A percentile compares a stretch with the other conserved stretches of the same genome.
Evolutionary conservation across 1,140 invertebrate genomes (phyloP).

Genomic region (Wasmannia auropunctata): DNA sequence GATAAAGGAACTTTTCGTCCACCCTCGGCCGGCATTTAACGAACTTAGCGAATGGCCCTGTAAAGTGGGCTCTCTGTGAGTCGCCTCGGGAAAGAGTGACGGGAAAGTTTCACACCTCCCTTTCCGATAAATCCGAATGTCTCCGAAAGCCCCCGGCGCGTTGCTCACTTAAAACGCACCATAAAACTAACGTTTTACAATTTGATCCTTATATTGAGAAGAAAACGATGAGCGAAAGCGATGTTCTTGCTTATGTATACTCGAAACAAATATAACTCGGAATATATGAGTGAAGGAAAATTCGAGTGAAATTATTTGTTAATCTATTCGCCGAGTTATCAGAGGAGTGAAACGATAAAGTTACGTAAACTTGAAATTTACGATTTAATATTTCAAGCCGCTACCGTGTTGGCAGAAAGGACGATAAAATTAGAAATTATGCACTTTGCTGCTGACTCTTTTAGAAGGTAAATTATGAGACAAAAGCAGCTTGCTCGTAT

Average conservation of each 20-base stretch:
- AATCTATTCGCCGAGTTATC: slow-evolving; percentile 14
- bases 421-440: slow-evolving; percentile 56
- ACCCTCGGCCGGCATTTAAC: slow-evolving; percentile 52
- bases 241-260: background rate
- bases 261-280: background rate
- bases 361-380: slow-evolving; percentile 41
- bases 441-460: slow-evolving; percentile 27
- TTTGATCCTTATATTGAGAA: background rate
- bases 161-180: slow-evolving; percentile 2
- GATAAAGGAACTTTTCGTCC: slow-evolving; percentile 65
- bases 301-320: slow-evolving; percentile 1
- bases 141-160: background rate
- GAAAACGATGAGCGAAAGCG: background rate
- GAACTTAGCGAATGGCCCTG: slow-evolving; percentile 43
- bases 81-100: background rate
- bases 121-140: slow-evolving; percentile 29
- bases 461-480: slow-evolving; percentile 20
- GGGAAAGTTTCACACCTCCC: slow-evolving; percentile 4
- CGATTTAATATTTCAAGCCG: slow-evolving; percentile 36
- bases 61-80: slow-evolving; percentile 13
- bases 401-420: background rate
- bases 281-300: background rate
- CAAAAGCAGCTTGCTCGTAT: slow-evolving; percentile 19
- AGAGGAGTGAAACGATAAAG: slow-evolving; percentile 29
- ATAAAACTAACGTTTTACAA: slow-evolving; percentile 38